Base-by-base conservation (phyloP, 2,797 vertebrate species). In the Zenarchopterus dispar region DNA sequence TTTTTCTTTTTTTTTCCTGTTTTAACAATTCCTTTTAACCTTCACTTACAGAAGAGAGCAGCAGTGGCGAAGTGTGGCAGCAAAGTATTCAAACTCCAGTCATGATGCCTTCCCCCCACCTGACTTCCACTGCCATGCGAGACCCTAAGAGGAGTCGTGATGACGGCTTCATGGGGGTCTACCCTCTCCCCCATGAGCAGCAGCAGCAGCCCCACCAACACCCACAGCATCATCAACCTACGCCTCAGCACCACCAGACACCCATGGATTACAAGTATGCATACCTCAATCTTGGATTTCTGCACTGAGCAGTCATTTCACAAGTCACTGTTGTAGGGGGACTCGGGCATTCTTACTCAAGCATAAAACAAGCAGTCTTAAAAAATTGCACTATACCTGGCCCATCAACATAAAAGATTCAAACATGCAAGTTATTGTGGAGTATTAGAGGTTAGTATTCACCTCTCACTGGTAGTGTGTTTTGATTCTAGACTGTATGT, bases 241-340 rank as follows among this genome's bases (percentile, higher is more conserved):
- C 93, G 51, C 93, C 92, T 33, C 93, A 94, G 79, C 93, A 93
- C 65, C 93, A 97, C 85, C 97, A 97, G 87, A 92, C 96, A 63
- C 92, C 97, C 18, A 94, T 99, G 64, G 97, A 99, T 90, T 99
- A 99, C 95, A 99, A 99, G 97, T 99, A 96, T 54, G 94, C 28
- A 22, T 13, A 16, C 9, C 17, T 28, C 15, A 13, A 2, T 48
- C 8, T 57, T 28, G 4, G 42, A 58, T 42, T 50, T 21, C 50
- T 73, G 17, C 33, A 33, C 31, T 33, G 10, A 36, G 11, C 36
- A 22, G 39, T 26, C 23, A 9, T 4, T 11, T 60, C 36, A 62
- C 26, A 19, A 54, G 65, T 61, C 11, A 2, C 15, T 23, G 44
- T 18, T 22, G 15, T 52, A 4, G 1, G 3, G 61, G 23, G 1